These are phyloP conservation scores for Mactromeris polynyma DNA, from an alignment of 2,888 invertebrate genomes.

Conservation along the genomic window DNA sequence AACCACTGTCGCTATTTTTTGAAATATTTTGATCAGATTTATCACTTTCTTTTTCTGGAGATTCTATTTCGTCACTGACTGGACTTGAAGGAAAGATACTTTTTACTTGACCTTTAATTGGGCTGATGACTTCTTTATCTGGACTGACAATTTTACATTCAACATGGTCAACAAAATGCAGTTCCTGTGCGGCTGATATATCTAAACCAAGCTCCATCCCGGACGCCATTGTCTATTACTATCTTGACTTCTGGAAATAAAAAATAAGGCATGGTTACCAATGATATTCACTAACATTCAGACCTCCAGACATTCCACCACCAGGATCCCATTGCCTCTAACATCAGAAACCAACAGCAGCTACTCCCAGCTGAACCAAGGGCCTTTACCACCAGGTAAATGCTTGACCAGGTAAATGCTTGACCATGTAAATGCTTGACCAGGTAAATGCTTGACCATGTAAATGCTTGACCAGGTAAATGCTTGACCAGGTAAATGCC, in stretches of 20 bases:
- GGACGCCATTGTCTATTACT: slow-evolving; percentile 27
- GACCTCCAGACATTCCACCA: too few relatives aligned
- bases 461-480: too few relatives aligned
- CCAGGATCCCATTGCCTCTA: too few relatives aligned
- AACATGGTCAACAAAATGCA: slow-evolving; percentile 59
- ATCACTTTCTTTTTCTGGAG: slow-evolving; percentile 1
- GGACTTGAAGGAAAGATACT: background rate
- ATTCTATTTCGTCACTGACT: background rate
- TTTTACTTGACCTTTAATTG: slow-evolving; percentile 45
- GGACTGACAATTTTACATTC: slow-evolving; percentile 55
- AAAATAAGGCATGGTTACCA: background rate
- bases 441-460: too few relatives aligned
- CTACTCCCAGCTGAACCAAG: too few relatives aligned
- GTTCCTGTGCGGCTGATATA: slow-evolving; percentile 5
- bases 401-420: too few relatives aligned
- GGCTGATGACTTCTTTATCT: slow-evolving; percentile 59
- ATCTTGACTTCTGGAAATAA: background rate
- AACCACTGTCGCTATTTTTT: slow-evolving; percentile 52
- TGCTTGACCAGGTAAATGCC: too few relatives aligned
- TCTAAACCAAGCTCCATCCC: background rate
- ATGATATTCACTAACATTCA: too few relatives aligned
- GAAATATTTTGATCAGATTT: background rate
- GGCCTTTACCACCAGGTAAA: too few relatives aligned
- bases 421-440: too few relatives aligned
- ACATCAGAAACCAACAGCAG: too few relatives aligned